Base-by-base conservation (phyloP, 1,140 invertebrate species). In the Linepithema humile region DNA sequence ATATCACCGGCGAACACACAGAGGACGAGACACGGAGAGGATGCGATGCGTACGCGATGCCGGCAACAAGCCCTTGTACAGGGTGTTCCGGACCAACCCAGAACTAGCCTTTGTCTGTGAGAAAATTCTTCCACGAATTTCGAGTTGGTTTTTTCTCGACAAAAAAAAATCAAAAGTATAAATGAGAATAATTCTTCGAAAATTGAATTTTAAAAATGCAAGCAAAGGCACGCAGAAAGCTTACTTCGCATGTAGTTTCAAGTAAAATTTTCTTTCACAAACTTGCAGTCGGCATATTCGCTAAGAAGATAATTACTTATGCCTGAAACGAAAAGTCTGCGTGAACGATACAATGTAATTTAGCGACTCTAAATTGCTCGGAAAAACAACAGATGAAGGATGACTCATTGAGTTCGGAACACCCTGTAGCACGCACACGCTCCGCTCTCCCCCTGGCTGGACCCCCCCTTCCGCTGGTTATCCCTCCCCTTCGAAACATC, bases 1-100 rank as follows among this genome's bases (percentile, higher is more conserved):
- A 92, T 92, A 93, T 92, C 91, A 91, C 91, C 29, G 43, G 77
- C 78, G 78, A 91, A 91, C 91, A 91, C 84, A 67, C 64, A 55
- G 75, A 80, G 64, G 48, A 80, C 75, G 75, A 67, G 75, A 70
- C 62, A 57, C 55, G 57, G 12, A 60, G 78, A 73, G 77, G 70
- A 87, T 45, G 38, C 50, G 74, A 69, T 73, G 69, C 55, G 15
- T 59, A 75, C 74, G 48, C 50, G 75, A 17, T 43, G 38, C 65
- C 43, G 64, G n/a, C 64, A 48, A 26, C 75, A 35, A 80, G 62
- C 64, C 75, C 64, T 6, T 55, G 23, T 40, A 80, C 23, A 55
- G 64, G 75, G 75, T 80, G 75, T 69, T 35, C 64, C 48, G 6
- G 57, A 64, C n/a, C 3, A n/a, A 62, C 35, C 20, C 15, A 17